These are phyloP conservation scores for Ceyx melanurus DNA, from an alignment of 2,113 vertebrate species.

Conservation along the genomic window DNA sequence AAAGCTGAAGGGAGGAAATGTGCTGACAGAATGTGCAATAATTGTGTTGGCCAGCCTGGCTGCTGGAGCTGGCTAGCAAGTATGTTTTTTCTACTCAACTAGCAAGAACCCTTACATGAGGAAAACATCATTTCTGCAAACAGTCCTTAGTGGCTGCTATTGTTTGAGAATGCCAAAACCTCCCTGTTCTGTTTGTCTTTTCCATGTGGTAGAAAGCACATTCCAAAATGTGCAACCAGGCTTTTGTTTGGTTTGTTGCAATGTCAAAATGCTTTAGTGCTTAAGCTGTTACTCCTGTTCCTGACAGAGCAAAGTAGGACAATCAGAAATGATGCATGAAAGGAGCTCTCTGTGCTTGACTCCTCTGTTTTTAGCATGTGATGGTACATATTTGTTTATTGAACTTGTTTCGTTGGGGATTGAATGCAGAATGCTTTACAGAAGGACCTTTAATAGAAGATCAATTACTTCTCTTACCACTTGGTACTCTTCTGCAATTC, in stretches of 20 bases:
- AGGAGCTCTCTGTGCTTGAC: background rate
- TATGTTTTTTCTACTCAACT: background rate
- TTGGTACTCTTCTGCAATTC: background rate
- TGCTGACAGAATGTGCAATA: slow-evolving; percentile 53
- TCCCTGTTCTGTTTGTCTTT: slow-evolving; percentile 4
- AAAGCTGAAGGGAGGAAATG: slow-evolving; percentile 43
- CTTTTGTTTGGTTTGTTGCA: slow-evolving; percentile 29
- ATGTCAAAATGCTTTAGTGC: slow-evolving; percentile 17
- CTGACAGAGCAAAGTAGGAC: slow-evolving; percentile 55
- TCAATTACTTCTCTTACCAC: background rate
- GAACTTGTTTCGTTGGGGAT: background rate
- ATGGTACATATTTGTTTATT: background rate
- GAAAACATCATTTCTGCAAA: slow-evolving; percentile 10
- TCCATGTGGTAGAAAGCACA: background rate
- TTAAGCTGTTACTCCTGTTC: background rate
- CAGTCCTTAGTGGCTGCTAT: background rate
- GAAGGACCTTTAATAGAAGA: background rate
- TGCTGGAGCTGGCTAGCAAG: slow-evolving; percentile 45
- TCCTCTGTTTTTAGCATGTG: background rate
- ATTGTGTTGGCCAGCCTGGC: slow-evolving; percentile 56
- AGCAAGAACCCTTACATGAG: background rate
- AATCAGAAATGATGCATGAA: slow-evolving; percentile 38
- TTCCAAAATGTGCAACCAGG: background rate
- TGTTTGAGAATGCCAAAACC: background rate
- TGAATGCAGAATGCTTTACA: background rate